Evolutionary conservation across 2,888 invertebrate genomes (phyloP).

Genomic region (Spatulosminthurus flaviceps): DNA sequence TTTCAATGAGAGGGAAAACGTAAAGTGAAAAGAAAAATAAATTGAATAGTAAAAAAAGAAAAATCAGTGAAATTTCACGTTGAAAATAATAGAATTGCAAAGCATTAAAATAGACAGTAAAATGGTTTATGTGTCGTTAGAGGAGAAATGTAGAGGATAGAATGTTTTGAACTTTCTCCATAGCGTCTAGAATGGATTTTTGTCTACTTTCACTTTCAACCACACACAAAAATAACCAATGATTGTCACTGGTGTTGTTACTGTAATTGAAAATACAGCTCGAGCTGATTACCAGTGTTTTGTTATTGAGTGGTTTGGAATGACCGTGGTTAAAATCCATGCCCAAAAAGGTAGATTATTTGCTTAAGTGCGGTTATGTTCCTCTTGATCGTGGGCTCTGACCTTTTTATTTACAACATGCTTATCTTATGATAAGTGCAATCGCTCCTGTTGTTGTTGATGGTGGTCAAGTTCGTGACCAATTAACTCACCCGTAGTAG

Average conservation of each 20-base stretch:
- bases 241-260: no score
- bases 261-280: no score
- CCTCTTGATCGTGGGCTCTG: not conserved
- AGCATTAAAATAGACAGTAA: not conserved
- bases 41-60: not conserved
- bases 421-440: not conserved
- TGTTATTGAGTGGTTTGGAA: no score
- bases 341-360: not conserved
- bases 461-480: slow-evolving; percentile 13
- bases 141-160: not conserved
- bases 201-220: no score
- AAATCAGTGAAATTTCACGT: not conserved
- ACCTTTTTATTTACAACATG: not conserved
- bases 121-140: slow-evolving; percentile 1
- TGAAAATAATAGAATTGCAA: not conserved
- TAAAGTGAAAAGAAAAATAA: not conserved
- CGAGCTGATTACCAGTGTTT: no score
- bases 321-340: not conserved
- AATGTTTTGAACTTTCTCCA: not conserved
- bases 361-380: slow-evolving; percentile 3
- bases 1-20: no score
- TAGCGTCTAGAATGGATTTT: no score
- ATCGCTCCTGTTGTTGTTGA: not conserved
- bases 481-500: slow-evolving; percentile 16
- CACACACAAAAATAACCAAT: no score